These are phyloP conservation scores for Pagrus major DNA, from an alignment of 2,113 vertebrate genomes.

Conservation along the genomic window DNA sequence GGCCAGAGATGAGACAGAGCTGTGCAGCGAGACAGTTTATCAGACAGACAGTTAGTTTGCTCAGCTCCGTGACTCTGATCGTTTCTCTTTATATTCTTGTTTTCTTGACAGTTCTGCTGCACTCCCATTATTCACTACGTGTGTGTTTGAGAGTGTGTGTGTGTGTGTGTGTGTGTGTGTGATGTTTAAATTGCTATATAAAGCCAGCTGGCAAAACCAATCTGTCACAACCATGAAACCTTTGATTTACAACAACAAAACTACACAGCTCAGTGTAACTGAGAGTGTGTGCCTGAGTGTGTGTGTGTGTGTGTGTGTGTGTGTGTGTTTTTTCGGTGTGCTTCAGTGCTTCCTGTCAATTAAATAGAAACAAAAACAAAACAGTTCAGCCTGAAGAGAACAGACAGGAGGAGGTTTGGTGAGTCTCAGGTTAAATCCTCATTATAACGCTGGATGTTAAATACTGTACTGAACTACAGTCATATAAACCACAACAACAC, in stretches of 20 bases:
- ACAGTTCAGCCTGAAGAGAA: constrained; percentile 2
- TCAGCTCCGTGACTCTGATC: constrained; percentile 7
- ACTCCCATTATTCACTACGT: constrained; percentile 2
- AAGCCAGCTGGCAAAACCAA: constrained; percentile 24
- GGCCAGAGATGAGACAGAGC: background rate
- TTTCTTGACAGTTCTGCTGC: constrained; percentile 17
- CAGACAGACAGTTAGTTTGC: constrained; percentile 11
- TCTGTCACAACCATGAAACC: constrained; percentile 42
- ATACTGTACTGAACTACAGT: background rate
- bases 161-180: constrained; percentile 4
- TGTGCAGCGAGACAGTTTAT: constrained; percentile 16
- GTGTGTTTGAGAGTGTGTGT: constrained; percentile 5
- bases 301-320: constrained; percentile 16
- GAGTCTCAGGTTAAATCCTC: background rate
- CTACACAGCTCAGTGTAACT: background rate
- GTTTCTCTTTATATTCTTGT: constrained; percentile 34
- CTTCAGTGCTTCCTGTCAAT: constrained; percentile 31
- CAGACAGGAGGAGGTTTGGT: background rate
- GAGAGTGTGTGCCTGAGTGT: background rate
- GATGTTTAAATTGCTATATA: constrained; percentile 48
- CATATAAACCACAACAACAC: background rate
- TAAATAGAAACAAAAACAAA: constrained; percentile 17
- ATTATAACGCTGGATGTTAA: background rate
- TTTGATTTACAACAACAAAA: constrained; percentile 55
- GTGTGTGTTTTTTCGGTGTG: background rate